Base-by-base conservation (phyloP, 1,140 invertebrate species). In the Diorhabda elongata region DNA sequence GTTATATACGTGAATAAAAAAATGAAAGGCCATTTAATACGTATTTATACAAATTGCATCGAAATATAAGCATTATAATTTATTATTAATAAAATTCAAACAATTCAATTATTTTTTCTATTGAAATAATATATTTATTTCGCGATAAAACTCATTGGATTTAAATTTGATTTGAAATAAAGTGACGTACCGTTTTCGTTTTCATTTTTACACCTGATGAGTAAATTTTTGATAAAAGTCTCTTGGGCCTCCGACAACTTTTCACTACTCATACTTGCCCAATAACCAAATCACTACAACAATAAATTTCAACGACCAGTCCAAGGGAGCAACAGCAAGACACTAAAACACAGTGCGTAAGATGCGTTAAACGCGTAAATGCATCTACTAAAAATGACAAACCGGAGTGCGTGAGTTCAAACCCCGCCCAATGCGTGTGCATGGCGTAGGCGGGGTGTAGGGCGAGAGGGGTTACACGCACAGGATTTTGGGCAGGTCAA, bases 351-450 rank as follows among this genome's bases (percentile, higher is more conserved):
- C 7, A 73, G 26, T 56, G 61, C 61, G 58, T 70, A 61, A 26
- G 67, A 7, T 26, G 61, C 45, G 66, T 63, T 61, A 45, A 64
- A 52, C 45, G 26, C 58, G 60, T 68, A 66, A 67, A 56, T 63
- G 69, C 58, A 68, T 58, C 57, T 45, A 62, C 68, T 70, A 58
- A 59, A 69, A 60, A 73, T 65, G 64, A 65, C 64, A 65, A 67
- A 67, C 67, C 70, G 67, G 74, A 72, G 68, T 70, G 69, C 70
- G 69, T 71, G 71, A 66, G 64, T 52, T 52, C 58, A 62, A 67
- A 73, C 77, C 71, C 75, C 78, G 75, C 78, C 78, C 76, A 67
- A 67, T 78, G 77, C 78, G 78, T 79, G 75, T 76, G 75, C 74
- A 77, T 68, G 70, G 69, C 70, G 71, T 68, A 71, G 71, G 74